phyloP scores from a whole-genome alignment of 2,113 vertebrate species.

The Triplophysa tibetana region DNA sequence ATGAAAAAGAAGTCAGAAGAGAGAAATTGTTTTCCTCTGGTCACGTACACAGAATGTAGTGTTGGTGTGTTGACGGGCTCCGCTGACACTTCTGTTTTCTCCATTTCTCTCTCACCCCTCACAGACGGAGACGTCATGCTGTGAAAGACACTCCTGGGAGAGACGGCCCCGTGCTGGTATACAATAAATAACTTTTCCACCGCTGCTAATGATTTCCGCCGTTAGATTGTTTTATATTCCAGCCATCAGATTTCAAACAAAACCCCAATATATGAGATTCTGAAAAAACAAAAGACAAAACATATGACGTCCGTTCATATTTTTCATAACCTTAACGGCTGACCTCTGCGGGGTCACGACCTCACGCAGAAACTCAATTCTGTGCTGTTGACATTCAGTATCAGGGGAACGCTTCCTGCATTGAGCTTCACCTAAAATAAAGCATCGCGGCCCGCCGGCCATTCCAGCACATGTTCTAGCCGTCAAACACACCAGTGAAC shows the following conservation, averaged over 20 bases:
- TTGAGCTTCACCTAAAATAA: no score
- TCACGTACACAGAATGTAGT: neutral
- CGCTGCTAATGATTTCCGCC: slow-evolving; percentile 11
- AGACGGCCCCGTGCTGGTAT: slow-evolving; percentile 8
- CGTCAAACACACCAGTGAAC: neutral
- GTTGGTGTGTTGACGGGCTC: slow-evolving; percentile 29
- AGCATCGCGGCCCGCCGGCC: no score
- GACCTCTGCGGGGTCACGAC: slow-evolving; percentile 5
- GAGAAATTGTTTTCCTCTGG: no score
- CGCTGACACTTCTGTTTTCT: slow-evolving; percentile 42
- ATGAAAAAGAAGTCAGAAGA: no score
- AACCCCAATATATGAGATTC: neutral
- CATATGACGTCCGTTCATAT: neutral
- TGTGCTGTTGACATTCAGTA: no score
- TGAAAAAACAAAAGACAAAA: no score
- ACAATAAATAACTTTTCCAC: slow-evolving; percentile 31
- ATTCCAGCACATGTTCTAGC: neutral
- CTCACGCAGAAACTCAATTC: neutral
- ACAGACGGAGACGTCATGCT: slow-evolving; percentile 19
- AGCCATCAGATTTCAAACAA: neutral
- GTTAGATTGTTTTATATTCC: neutral
- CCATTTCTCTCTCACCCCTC: slow-evolving; percentile 12
- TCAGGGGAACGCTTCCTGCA: no score
- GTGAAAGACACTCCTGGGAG: slow-evolving; percentile 45
- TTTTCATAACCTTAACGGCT: neutral